Evolutionary conservation across 2,113 vertebrate genomes (phyloP).

Genomic region (Ctenomys sociabilis): DNA sequence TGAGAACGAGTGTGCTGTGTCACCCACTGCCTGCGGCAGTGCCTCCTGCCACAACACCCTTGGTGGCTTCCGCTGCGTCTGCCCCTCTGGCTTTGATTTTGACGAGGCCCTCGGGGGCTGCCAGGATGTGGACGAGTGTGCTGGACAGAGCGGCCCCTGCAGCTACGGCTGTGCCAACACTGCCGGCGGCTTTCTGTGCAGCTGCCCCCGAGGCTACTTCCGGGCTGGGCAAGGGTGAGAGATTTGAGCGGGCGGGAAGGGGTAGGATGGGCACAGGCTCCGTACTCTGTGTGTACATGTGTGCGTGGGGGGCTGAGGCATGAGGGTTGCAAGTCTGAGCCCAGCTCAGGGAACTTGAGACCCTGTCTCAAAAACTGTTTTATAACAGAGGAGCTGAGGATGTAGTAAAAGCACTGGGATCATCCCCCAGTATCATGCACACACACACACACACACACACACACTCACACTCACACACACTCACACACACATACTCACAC

Average conservation of each 20-base stretch:
- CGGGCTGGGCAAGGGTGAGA: slow-evolving; percentile 95
- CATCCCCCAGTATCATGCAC: not conserved
- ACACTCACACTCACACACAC: not conserved
- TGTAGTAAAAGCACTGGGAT: not conserved
- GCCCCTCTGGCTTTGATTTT: slow-evolving; percentile 95
- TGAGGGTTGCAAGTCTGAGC: not conserved
- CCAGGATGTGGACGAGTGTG: slow-evolving; percentile 95
- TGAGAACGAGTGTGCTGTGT: slow-evolving; percentile 93
- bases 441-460: not conserved
- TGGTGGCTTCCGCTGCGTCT: slow-evolving; percentile 96
- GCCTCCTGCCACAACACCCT: slow-evolving; percentile 97
- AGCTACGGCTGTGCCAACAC: slow-evolving; percentile 96
- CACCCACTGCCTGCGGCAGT: slow-evolving; percentile 88
- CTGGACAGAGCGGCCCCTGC: slow-evolving; percentile 88
- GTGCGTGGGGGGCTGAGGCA: not conserved
- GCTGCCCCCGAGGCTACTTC: slow-evolving; percentile 94
- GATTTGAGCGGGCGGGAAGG: not conserved
- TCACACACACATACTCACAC: not conserved
- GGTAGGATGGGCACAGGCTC: not conserved
- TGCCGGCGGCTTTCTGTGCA: slow-evolving; percentile 93
- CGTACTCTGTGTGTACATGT: accelerated
- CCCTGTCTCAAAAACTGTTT: not conserved
- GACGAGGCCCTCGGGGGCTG: slow-evolving; percentile 90
- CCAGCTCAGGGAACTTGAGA: not conserved
- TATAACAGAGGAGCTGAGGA: not conserved